Percentiles rank a stretch among this genome's conserved stretches.
phyloP scores from a whole-genome alignment of 2,888 invertebrate species.

The Drosophila eohydei region DNA sequence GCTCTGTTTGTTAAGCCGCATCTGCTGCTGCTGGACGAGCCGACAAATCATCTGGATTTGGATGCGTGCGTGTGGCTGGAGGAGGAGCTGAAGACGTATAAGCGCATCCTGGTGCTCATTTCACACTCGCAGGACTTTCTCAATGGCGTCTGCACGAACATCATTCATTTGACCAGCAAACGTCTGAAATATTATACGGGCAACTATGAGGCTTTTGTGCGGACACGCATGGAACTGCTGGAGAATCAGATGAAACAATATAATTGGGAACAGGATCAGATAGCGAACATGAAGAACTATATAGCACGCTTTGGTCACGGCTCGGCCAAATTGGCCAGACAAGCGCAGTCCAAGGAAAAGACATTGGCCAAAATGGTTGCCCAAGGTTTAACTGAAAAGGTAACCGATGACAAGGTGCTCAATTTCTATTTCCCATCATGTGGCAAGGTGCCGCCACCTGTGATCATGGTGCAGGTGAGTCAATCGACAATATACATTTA shows the following conservation, averaged over 20 bases:
- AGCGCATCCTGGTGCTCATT: constrained; percentile 97
- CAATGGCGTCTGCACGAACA: constrained; percentile 98
- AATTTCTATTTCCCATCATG: constrained; percentile 98
- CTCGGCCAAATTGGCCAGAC: constrained; percentile 98
- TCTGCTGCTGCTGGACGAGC: constrained; percentile 97
- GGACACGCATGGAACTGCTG: constrained; percentile 95
- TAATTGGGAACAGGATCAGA: constrained; percentile 99
- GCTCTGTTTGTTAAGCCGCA: constrained; percentile 99
- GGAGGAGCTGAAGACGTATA: constrained; percentile 98
- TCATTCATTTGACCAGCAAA: constrained; percentile 97
- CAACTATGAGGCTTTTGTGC: constrained; percentile 98
- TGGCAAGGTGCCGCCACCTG: constrained; percentile 98
- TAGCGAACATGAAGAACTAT: constrained; percentile 99
- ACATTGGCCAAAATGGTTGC: constrained; percentile 99
- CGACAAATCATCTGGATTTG: constrained; percentile 99
- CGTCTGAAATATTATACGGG: constrained; percentile 97
- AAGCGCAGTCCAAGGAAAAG: constrained; percentile 99
- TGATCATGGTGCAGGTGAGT: constrained; percentile 97
- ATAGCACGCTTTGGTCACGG: constrained; percentile 99
- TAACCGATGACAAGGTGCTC: constrained; percentile 94
- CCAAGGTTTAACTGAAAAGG: constrained; percentile 98
- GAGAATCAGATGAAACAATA: constrained; percentile 99
- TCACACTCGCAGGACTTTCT: constrained; percentile 99
- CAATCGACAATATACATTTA: too few species aligned
- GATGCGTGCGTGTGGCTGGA: constrained; percentile 99